phyloP scores from a whole-genome alignment of 2,888 invertebrate genomes.

The Amphimallon solstitiale region DNA sequence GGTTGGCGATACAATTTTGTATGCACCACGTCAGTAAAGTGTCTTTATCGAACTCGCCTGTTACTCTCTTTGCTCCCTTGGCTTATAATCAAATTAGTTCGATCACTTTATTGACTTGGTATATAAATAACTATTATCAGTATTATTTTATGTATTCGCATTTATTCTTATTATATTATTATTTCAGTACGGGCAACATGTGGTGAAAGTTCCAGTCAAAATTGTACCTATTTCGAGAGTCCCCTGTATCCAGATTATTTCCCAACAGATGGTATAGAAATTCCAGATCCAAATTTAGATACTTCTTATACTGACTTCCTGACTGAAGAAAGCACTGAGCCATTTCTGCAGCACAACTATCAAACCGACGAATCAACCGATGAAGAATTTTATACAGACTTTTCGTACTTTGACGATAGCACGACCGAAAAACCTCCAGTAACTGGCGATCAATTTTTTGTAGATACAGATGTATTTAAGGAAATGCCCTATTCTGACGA shows the following conservation, averaged over 20 bases:
- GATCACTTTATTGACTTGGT: too few relatives aligned
- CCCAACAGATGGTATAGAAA: slow-evolving; percentile 40
- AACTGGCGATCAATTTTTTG: slow-evolving; percentile 1
- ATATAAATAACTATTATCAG: too few relatives aligned
- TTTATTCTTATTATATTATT: background rate
- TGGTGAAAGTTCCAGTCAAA: slow-evolving; percentile 70
- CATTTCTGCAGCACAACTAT: background rate
- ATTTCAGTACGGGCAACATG: slow-evolving; percentile 73
- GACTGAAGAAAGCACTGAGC: slow-evolving; percentile 3
- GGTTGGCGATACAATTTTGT: too few relatives aligned
- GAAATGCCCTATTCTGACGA: background rate
- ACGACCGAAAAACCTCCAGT: slow-evolving; percentile 2
- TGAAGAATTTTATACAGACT: background rate
- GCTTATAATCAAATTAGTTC: too few relatives aligned
- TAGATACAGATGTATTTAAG: background rate
- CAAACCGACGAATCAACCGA: background rate
- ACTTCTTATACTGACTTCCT: slow-evolving; percentile 1
- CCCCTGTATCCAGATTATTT: slow-evolving; percentile 72
- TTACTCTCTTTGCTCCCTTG: too few relatives aligned
- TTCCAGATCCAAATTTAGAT: background rate
- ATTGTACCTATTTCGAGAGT: slow-evolving; percentile 78
- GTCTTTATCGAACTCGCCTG: too few relatives aligned
- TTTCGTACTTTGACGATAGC: background rate
- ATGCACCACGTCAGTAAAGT: too few relatives aligned
- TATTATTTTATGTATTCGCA: too few relatives aligned